phyloP scores from a whole-genome alignment of 53 echinoderm and acorn worm species.

The Arbacia lixula region DNA sequence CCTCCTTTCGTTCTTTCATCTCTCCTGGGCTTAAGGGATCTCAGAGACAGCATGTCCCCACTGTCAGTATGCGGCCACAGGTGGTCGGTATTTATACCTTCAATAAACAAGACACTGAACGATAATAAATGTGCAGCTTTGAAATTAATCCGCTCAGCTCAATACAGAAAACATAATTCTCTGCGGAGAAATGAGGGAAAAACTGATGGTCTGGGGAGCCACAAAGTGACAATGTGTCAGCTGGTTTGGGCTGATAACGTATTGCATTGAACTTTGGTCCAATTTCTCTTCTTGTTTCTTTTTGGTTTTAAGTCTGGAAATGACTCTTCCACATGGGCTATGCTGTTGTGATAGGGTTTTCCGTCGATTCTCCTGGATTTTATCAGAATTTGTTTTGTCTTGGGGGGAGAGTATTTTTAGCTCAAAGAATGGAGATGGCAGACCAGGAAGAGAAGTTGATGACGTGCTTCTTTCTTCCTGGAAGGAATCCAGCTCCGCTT shows the following conservation, averaged over 20 bases:
- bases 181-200: neutral
- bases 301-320: constrained; percentile 2
- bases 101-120: constrained; percentile 15
- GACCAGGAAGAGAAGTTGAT: too few relatives aligned
- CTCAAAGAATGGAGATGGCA: too few relatives aligned
- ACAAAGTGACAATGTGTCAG: constrained; percentile 2
- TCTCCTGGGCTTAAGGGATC: too few relatives aligned
- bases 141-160: neutral
- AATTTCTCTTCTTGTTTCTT: constrained; percentile 2
- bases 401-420: too few relatives aligned
- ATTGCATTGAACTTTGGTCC: constrained; percentile 17
- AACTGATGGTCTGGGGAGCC: constrained; percentile 24
- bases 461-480: too few relatives aligned
- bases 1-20: too few relatives aligned
- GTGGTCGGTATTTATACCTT: constrained; percentile 26
- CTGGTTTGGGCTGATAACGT: constrained; percentile 17
- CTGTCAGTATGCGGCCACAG: too few relatives aligned
- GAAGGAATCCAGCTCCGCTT: too few relatives aligned
- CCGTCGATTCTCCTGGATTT: too few relatives aligned
- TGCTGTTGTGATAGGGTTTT: too few relatives aligned
- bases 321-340: constrained; percentile 25
- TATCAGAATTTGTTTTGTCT: too few relatives aligned
- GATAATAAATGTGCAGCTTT: constrained; percentile 2
- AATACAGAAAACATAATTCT: neutral
- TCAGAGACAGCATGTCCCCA: too few relatives aligned